These are phyloP conservation scores for Hylaeus volcanicus DNA, from an alignment of 1,140 invertebrate species.

Conservation along the genomic window DNA sequence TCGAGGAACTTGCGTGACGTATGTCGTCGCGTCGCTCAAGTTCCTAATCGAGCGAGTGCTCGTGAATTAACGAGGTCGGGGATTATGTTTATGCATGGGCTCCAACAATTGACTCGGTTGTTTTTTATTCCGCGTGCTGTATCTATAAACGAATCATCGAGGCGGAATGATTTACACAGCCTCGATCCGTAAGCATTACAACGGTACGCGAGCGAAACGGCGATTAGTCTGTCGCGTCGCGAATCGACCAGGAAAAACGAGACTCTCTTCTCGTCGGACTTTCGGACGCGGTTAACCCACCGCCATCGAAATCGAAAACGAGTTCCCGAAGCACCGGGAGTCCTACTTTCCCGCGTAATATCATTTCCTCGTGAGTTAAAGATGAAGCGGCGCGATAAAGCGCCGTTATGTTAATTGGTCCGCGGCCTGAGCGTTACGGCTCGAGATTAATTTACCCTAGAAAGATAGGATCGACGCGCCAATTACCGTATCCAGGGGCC, in stretches of 20 bases:
- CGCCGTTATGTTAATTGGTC: conserved; percentile 62
- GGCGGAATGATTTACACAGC: neutral
- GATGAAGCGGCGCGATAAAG: conserved; percentile 48
- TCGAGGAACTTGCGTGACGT: neutral
- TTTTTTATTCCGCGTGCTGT: neutral
- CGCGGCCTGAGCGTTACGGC: conserved; percentile 27
- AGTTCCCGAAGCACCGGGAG: conserved; percentile 7
- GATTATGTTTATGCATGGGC: neutral
- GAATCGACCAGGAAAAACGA: neutral
- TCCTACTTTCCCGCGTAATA: conserved; percentile 16
- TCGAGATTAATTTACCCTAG: conserved; percentile 61
- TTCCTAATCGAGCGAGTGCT: no score
- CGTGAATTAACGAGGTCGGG: neutral
- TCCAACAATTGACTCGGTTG: neutral
- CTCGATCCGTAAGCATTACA: neutral
- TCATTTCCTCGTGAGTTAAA: conserved; percentile 42
- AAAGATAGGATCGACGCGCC: conserved; percentile 54
- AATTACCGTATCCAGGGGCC: conserved; percentile 42
- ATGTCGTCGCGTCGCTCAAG: neutral
- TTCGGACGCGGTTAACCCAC: conserved; percentile 22
- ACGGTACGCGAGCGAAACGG: no score
- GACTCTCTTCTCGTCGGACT: neutral
- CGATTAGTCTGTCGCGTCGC: no score
- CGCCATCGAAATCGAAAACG: conserved; percentile 51
- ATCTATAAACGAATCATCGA: neutral